phyloP scores from a whole-genome alignment of 2,888 invertebrate genomes.

The Chloromyia formosa region DNA sequence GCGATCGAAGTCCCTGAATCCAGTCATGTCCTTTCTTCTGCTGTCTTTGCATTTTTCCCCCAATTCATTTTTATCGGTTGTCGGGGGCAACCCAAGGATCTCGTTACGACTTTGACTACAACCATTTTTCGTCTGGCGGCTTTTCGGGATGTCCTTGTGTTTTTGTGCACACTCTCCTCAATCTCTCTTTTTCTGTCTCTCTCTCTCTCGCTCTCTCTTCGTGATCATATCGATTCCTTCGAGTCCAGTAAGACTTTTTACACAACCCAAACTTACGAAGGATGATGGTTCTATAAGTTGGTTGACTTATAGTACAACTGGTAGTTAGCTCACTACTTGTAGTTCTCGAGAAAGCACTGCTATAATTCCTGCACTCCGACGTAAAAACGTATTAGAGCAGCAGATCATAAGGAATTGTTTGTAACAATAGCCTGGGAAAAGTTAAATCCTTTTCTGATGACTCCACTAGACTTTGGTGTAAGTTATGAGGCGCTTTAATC shows the following conservation, averaged over 20 bases:
- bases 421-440: conserved; percentile 38
- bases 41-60: conserved; percentile 26
- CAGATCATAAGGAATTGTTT: conserved; percentile 39
- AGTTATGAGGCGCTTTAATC: conserved; percentile 39
- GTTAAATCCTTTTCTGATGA: conserved; percentile 41
- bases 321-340: not conserved
- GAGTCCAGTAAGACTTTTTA: no score
- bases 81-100: not conserved
- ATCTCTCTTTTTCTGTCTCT: no score
- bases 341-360: not conserved
- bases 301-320: not conserved
- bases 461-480: conserved; percentile 34
- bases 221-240: no score
- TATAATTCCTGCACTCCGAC: conserved; percentile 21
- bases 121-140: not conserved
- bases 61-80: not conserved
- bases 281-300: not conserved
- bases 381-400: conserved; percentile 14
- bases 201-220: no score
- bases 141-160: not conserved
- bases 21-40: not conserved
- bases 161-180: not conserved
- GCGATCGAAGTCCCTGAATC: not conserved
- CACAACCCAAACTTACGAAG: no score
- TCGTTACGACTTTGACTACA: conserved; percentile 9